A percentile compares a stretch with the other conserved stretches of the same genome.
Conservation (phyloP, 2,888 invertebrate species). For the Melipona beecheii region DNA sequence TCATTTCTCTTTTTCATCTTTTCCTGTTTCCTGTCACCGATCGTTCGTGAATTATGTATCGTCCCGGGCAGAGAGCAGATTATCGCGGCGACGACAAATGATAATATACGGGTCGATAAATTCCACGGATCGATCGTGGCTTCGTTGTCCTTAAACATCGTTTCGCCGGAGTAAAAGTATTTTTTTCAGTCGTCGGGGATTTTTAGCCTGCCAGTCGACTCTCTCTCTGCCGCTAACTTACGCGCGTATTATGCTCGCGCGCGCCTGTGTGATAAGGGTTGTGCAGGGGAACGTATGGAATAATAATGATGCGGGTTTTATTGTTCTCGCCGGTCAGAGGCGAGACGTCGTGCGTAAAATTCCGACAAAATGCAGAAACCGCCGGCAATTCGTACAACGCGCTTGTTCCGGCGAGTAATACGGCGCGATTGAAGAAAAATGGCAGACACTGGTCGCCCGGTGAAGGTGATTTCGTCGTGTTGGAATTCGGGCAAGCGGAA, state of each 20-base stretch:
- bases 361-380: constrained; percentile 35
- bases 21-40: not conserved
- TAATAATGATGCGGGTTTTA: constrained; percentile 66
- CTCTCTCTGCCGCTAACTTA: constrained; percentile 51
- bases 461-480: not conserved
- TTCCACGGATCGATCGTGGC: constrained; percentile 47
- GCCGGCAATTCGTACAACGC: constrained; percentile 17
- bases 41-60: constrained; percentile 41
- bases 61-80: constrained; percentile 7
- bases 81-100: constrained; percentile 45
- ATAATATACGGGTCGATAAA: constrained; percentile 35
- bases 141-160: constrained; percentile 16
- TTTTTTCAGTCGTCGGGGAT: constrained; percentile 20
- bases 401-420: constrained; percentile 4
- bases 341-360: constrained; percentile 56
- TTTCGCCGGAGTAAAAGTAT: constrained; percentile 33
- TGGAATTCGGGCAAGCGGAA: constrained; percentile 7
- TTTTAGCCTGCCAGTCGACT: not conserved
- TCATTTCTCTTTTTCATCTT: not conserved
- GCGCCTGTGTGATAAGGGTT: constrained; percentile 46
- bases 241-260: constrained; percentile 50
- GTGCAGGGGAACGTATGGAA: constrained; percentile 47
- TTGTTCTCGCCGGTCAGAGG: constrained; percentile 69
- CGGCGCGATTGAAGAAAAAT: not conserved
- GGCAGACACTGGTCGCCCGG: not conserved